phyloP scores from a whole-genome alignment of 2,113 vertebrate genomes.

The Lophius piscatorius region DNA sequence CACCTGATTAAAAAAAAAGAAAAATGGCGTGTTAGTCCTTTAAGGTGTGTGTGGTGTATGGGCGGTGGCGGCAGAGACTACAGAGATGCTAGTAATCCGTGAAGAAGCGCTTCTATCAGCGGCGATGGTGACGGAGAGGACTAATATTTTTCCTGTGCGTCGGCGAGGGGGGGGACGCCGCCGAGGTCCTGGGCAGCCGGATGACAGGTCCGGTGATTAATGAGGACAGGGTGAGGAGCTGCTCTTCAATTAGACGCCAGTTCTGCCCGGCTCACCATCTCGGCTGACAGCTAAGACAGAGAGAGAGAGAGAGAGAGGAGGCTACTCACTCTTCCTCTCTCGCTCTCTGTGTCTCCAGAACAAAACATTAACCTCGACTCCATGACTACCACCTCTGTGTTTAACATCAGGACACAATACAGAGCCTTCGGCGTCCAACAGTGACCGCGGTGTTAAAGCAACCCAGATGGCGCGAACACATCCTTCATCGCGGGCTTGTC shows the following conservation, averaged over 20 bases:
- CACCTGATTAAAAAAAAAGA: too few species aligned
- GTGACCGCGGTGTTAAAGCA: conserved; percentile 74
- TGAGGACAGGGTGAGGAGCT: conserved; percentile 83
- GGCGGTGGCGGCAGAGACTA: too few species aligned
- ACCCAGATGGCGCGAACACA: conserved; percentile 75
- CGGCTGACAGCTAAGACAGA: conserved; percentile 71
- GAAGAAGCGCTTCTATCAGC: conserved; percentile 20
- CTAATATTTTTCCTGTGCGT: conserved; percentile 64
- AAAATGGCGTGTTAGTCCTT: too few species aligned
- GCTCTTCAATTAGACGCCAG: conserved; percentile 83
- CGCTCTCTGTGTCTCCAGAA: conserved; percentile 62
- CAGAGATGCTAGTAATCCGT: conserved; percentile 19
- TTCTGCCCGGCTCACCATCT: conserved; percentile 65
- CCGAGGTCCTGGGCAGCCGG: conserved; percentile 77
- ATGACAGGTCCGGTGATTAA: conserved; percentile 83
- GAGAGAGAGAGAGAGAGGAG: conserved; percentile 37
- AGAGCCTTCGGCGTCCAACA: conserved; percentile 68
- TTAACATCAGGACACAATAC: conserved; percentile 76
- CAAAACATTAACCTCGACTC: conserved; percentile 77
- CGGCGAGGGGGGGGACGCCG: conserved; percentile 62
- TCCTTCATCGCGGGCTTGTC: conserved; percentile 73
- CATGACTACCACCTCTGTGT: conserved; percentile 78
- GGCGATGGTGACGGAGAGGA: conserved; percentile 56
- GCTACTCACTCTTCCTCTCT: conserved; percentile 13
- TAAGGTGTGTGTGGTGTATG: too few species aligned